Conservation (phyloP, 2,113 vertebrate species). For the Thalassarche chlororhynchos region DNA sequence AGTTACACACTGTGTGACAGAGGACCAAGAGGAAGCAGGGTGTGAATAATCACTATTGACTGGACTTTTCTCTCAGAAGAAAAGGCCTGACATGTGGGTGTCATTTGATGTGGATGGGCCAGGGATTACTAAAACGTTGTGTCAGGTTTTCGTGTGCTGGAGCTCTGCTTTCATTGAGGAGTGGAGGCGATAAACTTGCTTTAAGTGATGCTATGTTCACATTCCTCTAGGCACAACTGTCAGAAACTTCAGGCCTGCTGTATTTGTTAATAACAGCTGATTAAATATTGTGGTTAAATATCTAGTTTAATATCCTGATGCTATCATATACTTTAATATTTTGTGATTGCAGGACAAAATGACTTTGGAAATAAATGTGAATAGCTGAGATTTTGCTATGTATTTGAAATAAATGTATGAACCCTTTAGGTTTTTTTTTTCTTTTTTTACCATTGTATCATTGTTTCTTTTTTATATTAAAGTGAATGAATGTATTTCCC, state of each 20-base stretch:
- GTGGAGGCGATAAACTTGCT: neutral
- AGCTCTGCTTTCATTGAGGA: neutral
- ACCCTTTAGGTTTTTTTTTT: neutral
- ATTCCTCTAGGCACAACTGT: neutral
- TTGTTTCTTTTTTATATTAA: neutral
- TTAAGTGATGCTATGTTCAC: neutral
- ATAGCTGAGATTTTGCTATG: neutral
- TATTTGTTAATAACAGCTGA: neutral
- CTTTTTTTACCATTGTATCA: neutral
- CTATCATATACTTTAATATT: neutral
- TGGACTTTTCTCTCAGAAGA: neutral
- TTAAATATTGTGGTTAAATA: neutral
- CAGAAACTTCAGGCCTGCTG: neutral
- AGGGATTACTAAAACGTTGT: neutral
- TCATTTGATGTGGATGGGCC: neutral
- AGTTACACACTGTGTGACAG: fast-evolving
- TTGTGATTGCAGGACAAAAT: neutral
- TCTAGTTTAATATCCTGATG: neutral
- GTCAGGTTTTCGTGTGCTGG: neutral
- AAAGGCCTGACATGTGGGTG: neutral
- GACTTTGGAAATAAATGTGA: neutral
- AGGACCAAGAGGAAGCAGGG: neutral
- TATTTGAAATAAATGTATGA: neutral
- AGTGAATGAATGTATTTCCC: neutral
- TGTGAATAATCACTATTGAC: neutral